Base-by-base conservation (phyloP, 2,797 vertebrate species). In the Pelobates cultripes region DNA sequence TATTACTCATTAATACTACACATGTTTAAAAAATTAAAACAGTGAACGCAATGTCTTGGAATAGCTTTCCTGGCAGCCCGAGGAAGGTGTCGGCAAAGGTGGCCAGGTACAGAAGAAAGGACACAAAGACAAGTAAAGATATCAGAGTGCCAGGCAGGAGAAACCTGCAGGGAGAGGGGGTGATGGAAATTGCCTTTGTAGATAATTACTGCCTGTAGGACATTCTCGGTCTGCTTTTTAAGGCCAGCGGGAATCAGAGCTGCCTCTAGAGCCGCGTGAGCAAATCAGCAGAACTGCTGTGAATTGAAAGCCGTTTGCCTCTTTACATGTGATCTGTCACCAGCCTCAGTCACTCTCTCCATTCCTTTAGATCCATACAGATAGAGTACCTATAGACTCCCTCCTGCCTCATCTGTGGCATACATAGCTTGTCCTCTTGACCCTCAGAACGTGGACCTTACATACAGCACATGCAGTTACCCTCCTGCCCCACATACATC, bases 121-220 rank as follows among this genome's bases (percentile, higher is more conserved):
- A 15, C 17, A 43, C 40, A 68, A 17, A 3, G 28, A 68, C 6
- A 42, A 17, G 69, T 17, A 43, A 53, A 3, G n/a, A 69, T 13
- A 43, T 45, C 6, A 43, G 64, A 70, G 51, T 43, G 71, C 64
- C 47, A 17, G 63, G 63, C 44, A 15, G 40, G 72, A 41, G 45
- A 73, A 57, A n/a, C 80, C 57, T 43, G 60, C 64, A 71, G 68
- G 57, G 73, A 43, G 15, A 53, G 13, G 55, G 47, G 67, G 14
- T 68, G 7, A 53, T 70, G 47, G 57, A 77, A 81, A 81, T 43
- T 76, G 80, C 67, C 80, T 81, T 77, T 81, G 73, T 64, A 76
- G 67, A 76, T 81, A 81, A 81, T 81, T 81, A 67, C 57, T 76
- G 73, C 68, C 80, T 64, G 80, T 76, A 40, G 73, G 80, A 76